Percentiles rank a stretch among this genome's conserved stretches.
Evolutionary conservation across 2,797 vertebrate genomes (phyloP).

Genomic region (Thalassophryne amazonica): DNA sequence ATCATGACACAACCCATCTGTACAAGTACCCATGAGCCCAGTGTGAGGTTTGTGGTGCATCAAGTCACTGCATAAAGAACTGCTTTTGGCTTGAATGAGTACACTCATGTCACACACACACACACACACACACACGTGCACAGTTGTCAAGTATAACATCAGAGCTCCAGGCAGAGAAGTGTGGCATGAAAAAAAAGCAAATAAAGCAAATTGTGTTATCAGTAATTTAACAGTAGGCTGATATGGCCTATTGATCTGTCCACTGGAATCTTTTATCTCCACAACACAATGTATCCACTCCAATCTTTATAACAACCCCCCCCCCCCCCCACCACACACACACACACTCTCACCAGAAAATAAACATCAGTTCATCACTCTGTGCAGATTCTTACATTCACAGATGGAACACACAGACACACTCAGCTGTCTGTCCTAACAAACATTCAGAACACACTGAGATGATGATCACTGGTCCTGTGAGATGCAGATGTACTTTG

Average conservation of each 20-base stretch:
- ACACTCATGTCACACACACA: conserved; percentile 5
- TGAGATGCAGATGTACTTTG: no score
- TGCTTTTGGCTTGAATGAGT: no score
- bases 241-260: conserved; percentile 75
- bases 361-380: no score
- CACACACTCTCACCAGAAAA: neutral
- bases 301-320: conserved; percentile 58
- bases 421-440: no score
- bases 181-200: conserved; percentile 60
- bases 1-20: no score
- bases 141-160: conserved; percentile 33
- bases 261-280: conserved; percentile 73
- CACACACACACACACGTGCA: conserved; percentile 11
- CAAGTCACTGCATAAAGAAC: no score
- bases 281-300: conserved; percentile 72
- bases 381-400: no score
- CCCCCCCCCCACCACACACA: neutral
- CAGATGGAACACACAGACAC: no score
- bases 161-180: conserved; percentile 58
- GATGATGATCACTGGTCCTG: no score
- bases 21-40: no score
- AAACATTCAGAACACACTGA: no score
- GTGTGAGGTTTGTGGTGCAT: no score
- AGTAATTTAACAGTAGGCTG: conserved; percentile 76
- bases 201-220: conserved; percentile 77